These are phyloP conservation scores for Sandelia bainsii DNA, from an alignment of 2,797 vertebrate genomes.

Conservation along the genomic window DNA sequence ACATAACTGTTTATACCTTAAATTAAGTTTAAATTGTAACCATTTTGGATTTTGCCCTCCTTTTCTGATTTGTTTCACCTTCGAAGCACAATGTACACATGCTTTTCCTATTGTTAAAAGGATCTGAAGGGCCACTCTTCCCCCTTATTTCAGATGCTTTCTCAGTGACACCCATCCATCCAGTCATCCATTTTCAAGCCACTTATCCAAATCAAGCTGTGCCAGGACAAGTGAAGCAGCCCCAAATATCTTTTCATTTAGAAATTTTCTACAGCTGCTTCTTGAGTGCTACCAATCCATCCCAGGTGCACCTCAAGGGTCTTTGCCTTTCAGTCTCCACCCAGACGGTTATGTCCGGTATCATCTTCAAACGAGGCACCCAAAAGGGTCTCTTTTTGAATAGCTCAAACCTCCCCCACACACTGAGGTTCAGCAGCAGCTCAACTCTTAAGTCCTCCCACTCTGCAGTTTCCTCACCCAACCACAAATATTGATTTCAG, in stretches of 20 bases:
- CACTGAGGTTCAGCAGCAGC: slow-evolving; percentile 33
- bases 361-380: slow-evolving; percentile 33
- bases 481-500: slow-evolving; percentile 45
- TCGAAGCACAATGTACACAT: not conserved
- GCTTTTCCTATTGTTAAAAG: slow-evolving; percentile 18
- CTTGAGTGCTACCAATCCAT: slow-evolving; percentile 32
- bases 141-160: slow-evolving; percentile 39
- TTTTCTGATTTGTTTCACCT: slow-evolving; percentile 11
- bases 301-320: slow-evolving; percentile 30
- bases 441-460: slow-evolving; percentile 34
- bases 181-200: slow-evolving; percentile 54
- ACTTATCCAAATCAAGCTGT: slow-evolving; percentile 58
- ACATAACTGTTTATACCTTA: not conserved
- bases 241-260: slow-evolving; percentile 49
- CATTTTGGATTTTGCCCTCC: not conserved
- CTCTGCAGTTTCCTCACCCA: slow-evolving; percentile 40
- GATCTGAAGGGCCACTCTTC: slow-evolving; percentile 16
- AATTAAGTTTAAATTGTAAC: not conserved
- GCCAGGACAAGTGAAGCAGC: slow-evolving; percentile 50
- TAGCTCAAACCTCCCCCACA: slow-evolving; percentile 28
- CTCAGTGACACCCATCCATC: slow-evolving; percentile 39
- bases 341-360: slow-evolving; percentile 29
- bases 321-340: slow-evolving; percentile 35
- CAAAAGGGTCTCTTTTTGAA: slow-evolving; percentile 31
- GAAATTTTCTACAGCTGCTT: slow-evolving; percentile 52